Percentiles rank a stretch among this genome's conserved stretches.
phyloP scores from a whole-genome alignment of 2,113 vertebrate species.

The Lampris megalopsis region DNA sequence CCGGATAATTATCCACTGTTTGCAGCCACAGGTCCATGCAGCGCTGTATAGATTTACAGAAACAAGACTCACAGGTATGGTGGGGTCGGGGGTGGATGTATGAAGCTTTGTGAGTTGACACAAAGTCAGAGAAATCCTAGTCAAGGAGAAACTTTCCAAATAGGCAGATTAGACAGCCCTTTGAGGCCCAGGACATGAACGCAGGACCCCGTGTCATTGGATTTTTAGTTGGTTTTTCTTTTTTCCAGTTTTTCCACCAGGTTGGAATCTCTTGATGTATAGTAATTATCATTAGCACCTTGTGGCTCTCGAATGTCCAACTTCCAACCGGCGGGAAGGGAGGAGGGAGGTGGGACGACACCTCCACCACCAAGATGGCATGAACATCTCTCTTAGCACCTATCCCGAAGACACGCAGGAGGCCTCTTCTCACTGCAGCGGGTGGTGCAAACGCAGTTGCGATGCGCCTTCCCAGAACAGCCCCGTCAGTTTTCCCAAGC shows the following conservation, averaged over 20 bases:
- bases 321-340: slow-evolving; percentile 80
- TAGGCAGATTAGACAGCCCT: slow-evolving; percentile 41
- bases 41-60: slow-evolving; percentile 30
- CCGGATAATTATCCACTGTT: slow-evolving; percentile 52
- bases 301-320: slow-evolving; percentile 82
- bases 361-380: slow-evolving; percentile 77
- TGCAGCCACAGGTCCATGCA: slow-evolving; percentile 31
- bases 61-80: slow-evolving; percentile 30
- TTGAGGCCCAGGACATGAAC: slow-evolving; percentile 67
- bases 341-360: slow-evolving; percentile 62
- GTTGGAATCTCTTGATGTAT: slow-evolving; percentile 78
- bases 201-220: slow-evolving; percentile 64
- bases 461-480: slow-evolving; percentile 81
- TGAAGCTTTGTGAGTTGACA: slow-evolving; percentile 2
- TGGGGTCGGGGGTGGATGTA: no score
- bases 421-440: slow-evolving; percentile 82
- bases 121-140: background rate
- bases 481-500: slow-evolving; percentile 36
- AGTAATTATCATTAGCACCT: slow-evolving; percentile 85
- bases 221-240: slow-evolving; percentile 42
- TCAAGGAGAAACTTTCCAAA: slow-evolving; percentile 21
- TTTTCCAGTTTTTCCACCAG: slow-evolving; percentile 61
- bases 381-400: slow-evolving; percentile 79
- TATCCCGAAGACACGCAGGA: slow-evolving; percentile 82
- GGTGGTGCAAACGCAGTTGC: slow-evolving; percentile 83